Evolutionary conservation across 2,113 vertebrate genomes (phyloP).

Genomic region (Myiagra hebetior): DNA sequence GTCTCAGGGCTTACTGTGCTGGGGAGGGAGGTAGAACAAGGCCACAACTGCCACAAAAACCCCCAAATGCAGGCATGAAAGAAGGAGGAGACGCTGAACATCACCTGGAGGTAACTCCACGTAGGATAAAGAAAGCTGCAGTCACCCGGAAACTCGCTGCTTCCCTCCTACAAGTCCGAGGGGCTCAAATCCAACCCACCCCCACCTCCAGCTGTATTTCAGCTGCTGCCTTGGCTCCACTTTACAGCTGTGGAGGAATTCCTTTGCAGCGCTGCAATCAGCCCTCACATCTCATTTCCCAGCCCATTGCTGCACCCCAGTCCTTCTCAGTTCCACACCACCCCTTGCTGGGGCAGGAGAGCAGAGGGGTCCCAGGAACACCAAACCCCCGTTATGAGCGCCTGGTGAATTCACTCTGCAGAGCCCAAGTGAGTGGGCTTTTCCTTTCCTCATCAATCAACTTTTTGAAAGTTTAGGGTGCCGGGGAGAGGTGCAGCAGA

Average conservation of each 20-base stretch:
- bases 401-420: rapidly evolving
- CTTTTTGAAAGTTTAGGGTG: rapidly evolving
- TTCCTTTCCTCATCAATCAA: not conserved
- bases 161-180: not conserved
- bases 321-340: not conserved
- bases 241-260: not conserved
- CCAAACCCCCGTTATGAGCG: rapidly evolving
- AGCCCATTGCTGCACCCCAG: rapidly evolving
- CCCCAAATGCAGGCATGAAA: rapidly evolving
- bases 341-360: rapidly evolving
- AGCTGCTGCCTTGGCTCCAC: not conserved
- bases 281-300: not conserved
- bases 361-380: too few species aligned
- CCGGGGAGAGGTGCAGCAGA: rapidly evolving
- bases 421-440: rapidly evolving
- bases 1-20: rapidly evolving
- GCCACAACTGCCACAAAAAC: rapidly evolving
- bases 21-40: not conserved
- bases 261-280: not conserved
- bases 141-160: not conserved
- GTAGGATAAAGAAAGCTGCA: rapidly evolving
- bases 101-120: not conserved
- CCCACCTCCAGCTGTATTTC: not conserved
- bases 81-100: not conserved
- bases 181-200: not conserved